A percentile compares a stretch with the other conserved stretches of the same genome.
Evolutionary conservation across 2,888 invertebrate genomes (phyloP).

Genomic region (Epinotia nisella): DNA sequence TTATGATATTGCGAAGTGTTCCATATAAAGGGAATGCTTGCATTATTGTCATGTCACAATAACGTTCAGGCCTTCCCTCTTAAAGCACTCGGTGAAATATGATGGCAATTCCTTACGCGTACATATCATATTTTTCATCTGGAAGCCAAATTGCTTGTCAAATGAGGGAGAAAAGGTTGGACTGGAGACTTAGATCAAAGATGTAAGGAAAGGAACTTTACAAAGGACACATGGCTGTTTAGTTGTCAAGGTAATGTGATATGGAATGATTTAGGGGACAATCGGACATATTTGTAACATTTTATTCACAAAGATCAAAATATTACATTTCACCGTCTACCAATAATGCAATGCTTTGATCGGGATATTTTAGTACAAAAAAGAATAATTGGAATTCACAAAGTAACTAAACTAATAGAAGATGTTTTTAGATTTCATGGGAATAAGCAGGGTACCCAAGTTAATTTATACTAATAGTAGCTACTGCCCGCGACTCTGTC

Average conservation of each 20-base stretch:
- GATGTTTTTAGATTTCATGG: too few species aligned
- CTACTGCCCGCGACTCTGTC: too few species aligned
- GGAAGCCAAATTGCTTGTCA: constrained; percentile 25
- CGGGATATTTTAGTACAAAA: too few species aligned
- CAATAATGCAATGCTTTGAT: too few species aligned
- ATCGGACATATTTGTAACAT: neutral
- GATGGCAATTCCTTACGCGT: constrained; percentile 20
- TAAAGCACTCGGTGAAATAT: constrained; percentile 20
- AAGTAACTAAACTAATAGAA: too few species aligned
- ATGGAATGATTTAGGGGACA: neutral
- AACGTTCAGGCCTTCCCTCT: neutral
- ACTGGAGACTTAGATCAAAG: constrained; percentile 6
- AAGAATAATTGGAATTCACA: too few species aligned
- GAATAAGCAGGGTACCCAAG: too few species aligned
- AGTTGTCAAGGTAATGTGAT: neutral
- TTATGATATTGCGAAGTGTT: neutral
- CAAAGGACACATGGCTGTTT: neutral
- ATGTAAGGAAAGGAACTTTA: neutral
- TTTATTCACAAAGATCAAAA: neutral
- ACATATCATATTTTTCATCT: constrained; percentile 20
- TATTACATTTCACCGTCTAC: too few species aligned
- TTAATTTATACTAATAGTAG: too few species aligned
- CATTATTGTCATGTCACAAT: constrained; percentile 12
- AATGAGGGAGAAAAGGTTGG: constrained; percentile 7
- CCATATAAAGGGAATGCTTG: neutral